Evolutionary conservation across 2,113 vertebrate species (phyloP).

Genomic region (Actenoides lindsayi): DNA sequence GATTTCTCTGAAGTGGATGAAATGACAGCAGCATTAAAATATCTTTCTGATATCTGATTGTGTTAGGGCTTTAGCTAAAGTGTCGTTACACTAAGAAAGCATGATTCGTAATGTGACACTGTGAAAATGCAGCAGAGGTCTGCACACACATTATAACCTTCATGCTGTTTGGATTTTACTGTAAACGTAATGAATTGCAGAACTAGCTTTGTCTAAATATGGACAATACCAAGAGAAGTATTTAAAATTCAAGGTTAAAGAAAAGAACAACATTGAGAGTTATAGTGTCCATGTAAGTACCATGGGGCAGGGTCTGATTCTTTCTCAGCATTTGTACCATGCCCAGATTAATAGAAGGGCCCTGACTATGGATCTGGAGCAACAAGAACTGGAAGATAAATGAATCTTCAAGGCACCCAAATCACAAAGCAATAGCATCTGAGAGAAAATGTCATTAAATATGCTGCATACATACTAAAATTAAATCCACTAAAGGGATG

Average conservation of each 20-base stretch:
- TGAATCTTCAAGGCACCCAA: background rate
- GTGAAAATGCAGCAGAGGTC: background rate
- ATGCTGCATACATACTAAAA: background rate
- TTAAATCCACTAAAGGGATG: background rate
- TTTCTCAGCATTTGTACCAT: background rate
- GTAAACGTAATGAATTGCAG: background rate
- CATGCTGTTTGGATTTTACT: background rate
- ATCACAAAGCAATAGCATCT: slow-evolving; percentile 9
- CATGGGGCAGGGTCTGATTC: background rate
- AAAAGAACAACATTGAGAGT: background rate
- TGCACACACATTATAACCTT: background rate
- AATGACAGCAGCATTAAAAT: background rate
- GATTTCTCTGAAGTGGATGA: background rate
- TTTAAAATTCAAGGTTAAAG: background rate
- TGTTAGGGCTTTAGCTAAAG: background rate
- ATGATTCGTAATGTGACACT: background rate
- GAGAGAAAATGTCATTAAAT: slow-evolving; percentile 24
- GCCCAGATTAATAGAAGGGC: background rate
- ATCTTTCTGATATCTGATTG: background rate
- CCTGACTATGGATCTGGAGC: background rate
- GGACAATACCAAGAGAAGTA: background rate
- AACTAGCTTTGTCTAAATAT: background rate
- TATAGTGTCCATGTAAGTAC: background rate
- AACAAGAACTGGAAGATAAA: background rate
- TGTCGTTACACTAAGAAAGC: background rate